These are phyloP conservation scores for Orientallactaga sibirica DNA, from an alignment of 2,797 vertebrate genomes.

Conservation along the genomic window DNA sequence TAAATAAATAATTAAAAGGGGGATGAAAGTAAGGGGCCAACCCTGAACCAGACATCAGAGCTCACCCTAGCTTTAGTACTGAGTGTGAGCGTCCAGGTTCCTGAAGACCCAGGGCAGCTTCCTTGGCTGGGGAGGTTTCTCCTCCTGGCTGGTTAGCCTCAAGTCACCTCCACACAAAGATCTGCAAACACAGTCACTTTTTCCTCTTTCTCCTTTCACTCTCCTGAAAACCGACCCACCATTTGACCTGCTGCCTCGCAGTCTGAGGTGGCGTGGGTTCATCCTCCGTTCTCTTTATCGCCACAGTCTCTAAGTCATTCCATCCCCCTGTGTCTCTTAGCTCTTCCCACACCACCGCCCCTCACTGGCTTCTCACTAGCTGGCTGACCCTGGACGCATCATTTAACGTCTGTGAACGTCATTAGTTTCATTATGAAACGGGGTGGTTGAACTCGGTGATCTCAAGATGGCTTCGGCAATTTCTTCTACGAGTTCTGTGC, in stretches of 20 bases:
- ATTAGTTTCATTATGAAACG: not conserved
- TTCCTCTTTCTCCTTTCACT: not conserved
- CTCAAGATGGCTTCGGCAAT: not conserved
- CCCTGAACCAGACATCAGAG: not conserved
- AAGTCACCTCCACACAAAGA: no score
- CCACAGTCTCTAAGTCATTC: not conserved
- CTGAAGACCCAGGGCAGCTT: not conserved
- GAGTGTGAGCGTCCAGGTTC: no score
- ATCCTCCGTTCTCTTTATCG: not conserved
- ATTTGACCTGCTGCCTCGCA: not conserved
- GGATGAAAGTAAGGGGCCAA: not conserved
- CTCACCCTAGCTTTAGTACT: accelerated
- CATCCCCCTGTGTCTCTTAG: not conserved
- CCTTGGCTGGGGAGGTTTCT: not conserved
- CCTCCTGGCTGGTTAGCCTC: not conserved
- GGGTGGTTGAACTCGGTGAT: not conserved
- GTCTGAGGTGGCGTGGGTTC: not conserved
- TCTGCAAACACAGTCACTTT: no score
- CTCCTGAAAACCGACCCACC: not conserved
- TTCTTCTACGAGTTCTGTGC: not conserved
- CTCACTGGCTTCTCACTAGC: no score
- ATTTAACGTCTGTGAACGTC: not conserved
- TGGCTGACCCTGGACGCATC: not conserved
- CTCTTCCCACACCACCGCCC: not conserved
- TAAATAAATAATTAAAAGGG: no score